Evolutionary conservation across 2,888 invertebrate genomes (phyloP), one percentile per base, ranked within the genome.

Genomic region (Drepanosiphum platanoidis): DNA sequence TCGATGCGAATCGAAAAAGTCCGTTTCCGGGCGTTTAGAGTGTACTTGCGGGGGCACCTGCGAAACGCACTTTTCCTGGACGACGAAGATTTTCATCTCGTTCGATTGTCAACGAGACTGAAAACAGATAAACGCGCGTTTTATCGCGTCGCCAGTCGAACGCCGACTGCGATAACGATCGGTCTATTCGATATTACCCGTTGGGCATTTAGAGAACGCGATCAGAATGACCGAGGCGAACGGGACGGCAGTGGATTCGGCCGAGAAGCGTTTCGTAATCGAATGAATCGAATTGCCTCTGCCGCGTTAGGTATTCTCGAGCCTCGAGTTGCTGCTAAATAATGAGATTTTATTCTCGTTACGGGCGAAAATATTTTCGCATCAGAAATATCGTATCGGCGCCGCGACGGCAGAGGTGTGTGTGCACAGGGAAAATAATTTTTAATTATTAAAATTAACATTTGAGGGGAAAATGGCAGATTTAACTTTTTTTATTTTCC

Each of bases 401-500:
- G 58, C 27, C 8, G 34, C 36, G 8, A 18, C n/a, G 3, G 18
- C 4, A 3, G 46, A 32, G 74, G 1, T 18, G 36, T 36, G 71
- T 39, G 68, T 27, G 22, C 32, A 22, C 30, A 64, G 36, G n/a
- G 39, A 77, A 74, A 84, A 74, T 39, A 64, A 52, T 30, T 64
- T 74, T 84, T 36, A 46, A 84, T 64, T 75, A 61, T 79, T 66
- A 42, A 66, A 66, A 79, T 79, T 66, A 79, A 42, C 79, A 66
- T 68, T 22, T 39, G 66, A 66, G 79, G 32, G 79, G 32, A 79
- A 79, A 79, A 66, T 66, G 66, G 42, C 32, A 79, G 39, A 79
- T 66, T 79, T 79, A 79, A 79, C 42, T 68, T 68, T 79, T 68
- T 79, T n/a, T n/a, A n/a, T n/a, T n/a, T n/a, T n/a, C n/a, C n/a